phyloP scores from a whole-genome alignment of 2,888 invertebrate genomes.

The Furcula furcula region DNA sequence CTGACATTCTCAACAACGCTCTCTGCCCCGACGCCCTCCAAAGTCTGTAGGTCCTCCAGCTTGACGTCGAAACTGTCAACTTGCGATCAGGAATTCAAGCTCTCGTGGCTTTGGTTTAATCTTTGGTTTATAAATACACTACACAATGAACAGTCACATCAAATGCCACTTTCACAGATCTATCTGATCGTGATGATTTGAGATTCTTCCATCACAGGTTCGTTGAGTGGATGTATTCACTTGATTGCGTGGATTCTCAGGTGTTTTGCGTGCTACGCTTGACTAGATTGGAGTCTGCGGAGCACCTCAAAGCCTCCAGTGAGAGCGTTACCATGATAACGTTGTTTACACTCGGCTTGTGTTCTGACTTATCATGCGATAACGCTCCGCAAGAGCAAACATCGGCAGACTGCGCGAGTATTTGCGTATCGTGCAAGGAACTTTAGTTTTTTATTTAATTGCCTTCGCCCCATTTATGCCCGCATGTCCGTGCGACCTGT shows the following conservation, averaged over 20 bases:
- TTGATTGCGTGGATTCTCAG: constrained; percentile 31
- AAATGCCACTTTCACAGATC: constrained; percentile 35
- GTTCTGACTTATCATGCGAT: constrained; percentile 79
- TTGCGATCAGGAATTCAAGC: constrained; percentile 42
- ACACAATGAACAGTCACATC: constrained; percentile 35
- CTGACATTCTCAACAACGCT: constrained; percentile 62
- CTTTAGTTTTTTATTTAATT: constrained; percentile 61
- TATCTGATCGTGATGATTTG: constrained; percentile 28
- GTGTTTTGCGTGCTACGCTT: constrained; percentile 49
- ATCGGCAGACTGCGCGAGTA: constrained; percentile 71
- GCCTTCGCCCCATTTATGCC: constrained; percentile 47
- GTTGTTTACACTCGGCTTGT: constrained; percentile 74
- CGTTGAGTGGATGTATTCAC: constrained; percentile 4
- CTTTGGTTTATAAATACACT: constrained; percentile 45
- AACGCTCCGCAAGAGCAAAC: constrained; percentile 72
- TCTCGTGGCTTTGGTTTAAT: constrained; percentile 42
- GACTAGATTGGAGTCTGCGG: constrained; percentile 55
- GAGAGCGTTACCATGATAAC: constrained; percentile 76
- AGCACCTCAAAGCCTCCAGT: constrained; percentile 54
- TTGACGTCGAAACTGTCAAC: constrained; percentile 46
- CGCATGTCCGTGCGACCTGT: constrained; percentile 59
- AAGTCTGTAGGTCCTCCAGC: constrained; percentile 75
- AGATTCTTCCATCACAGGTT: constrained; percentile 40
- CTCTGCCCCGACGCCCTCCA: constrained; percentile 49
- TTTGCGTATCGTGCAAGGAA: constrained; percentile 73